A percentile compares a stretch with the other conserved stretches of the same genome.
phyloP scores from a whole-genome alignment of 2,797 vertebrate species.

The Ambastaia sidthimunki region DNA sequence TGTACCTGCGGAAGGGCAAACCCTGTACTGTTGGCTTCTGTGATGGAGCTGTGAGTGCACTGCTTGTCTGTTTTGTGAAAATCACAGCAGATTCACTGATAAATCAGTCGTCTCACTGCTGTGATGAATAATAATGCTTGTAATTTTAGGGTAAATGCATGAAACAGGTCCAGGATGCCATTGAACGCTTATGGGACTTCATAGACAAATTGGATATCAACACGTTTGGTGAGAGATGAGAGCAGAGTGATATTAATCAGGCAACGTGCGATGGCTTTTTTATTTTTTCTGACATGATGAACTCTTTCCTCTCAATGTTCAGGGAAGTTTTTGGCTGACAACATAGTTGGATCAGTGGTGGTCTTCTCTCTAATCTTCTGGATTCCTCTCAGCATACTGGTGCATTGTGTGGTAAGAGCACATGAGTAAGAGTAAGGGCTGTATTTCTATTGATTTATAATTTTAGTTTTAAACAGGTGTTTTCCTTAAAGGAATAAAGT shows the following conservation, averaged over 20 bases:
- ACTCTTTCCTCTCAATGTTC: constrained; percentile 32
- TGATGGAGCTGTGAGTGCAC: constrained; percentile 85
- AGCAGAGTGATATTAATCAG: not conserved
- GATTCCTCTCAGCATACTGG: constrained; percentile 97
- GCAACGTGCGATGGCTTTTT: not conserved
- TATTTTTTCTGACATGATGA: not conserved
- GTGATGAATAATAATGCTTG: constrained; percentile 9
- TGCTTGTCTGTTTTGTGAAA: not conserved
- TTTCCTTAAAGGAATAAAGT: not conserved
- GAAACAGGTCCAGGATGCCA: constrained; percentile 97
- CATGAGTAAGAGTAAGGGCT: no score
- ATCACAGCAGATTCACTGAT: not conserved
- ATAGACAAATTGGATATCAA: constrained; percentile 98
- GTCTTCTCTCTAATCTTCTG: constrained; percentile 97
- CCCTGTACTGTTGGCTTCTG: constrained; percentile 98
- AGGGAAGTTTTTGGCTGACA: constrained; percentile 98
- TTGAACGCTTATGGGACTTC: constrained; percentile 97
- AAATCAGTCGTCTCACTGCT: not conserved
- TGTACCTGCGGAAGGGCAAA: constrained; percentile 95
- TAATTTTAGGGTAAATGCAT: constrained; percentile 92
- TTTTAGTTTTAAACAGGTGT: not conserved
- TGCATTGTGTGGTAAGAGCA: constrained; percentile 94
- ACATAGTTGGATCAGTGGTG: constrained; percentile 98
- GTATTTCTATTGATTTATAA: not conserved
- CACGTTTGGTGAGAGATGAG: constrained; percentile 85